Evolutionary conservation across 2,888 invertebrate genomes (phyloP).

Genomic region (Tuberolachnus salignus): DNA sequence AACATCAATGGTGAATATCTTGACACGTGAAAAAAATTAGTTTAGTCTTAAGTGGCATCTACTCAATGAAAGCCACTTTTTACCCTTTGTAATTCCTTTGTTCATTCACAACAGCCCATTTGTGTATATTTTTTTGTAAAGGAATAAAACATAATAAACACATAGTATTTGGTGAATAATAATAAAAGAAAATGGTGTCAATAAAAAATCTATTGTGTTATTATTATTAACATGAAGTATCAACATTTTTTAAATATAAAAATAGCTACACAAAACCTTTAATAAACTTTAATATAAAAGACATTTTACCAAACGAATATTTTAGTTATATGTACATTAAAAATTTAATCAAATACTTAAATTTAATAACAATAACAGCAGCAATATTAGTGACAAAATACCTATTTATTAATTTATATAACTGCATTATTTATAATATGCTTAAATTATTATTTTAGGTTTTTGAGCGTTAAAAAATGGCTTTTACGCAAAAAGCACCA

Average conservation of each 20-base stretch:
- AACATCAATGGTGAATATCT: slow-evolving; percentile 22
- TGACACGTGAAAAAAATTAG: slow-evolving; percentile 15
- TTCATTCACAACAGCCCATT: slow-evolving; percentile 4
- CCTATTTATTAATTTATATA: not conserved
- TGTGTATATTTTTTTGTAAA: not conserved
- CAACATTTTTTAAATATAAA: not conserved
- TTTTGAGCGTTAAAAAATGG: slow-evolving; percentile 98
- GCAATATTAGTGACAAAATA: not conserved
- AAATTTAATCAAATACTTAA: not conserved
- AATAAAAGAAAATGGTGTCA: not conserved
- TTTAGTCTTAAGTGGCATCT: slow-evolving; percentile 23
- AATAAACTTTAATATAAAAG: not conserved
- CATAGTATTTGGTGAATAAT: not conserved
- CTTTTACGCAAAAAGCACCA: slow-evolving; percentile 94
- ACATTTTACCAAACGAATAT: not conserved
- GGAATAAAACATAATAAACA: slow-evolving; percentile 35
- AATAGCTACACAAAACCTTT: not conserved
- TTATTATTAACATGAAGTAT: slow-evolving; percentile 25
- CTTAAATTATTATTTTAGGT: slow-evolving; percentile 69
- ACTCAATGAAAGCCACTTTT: slow-evolving; percentile 25
- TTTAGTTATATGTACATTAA: not conserved
- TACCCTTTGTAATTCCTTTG: slow-evolving; percentile 32
- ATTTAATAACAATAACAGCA: too few relatives aligned
- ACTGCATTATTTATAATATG: not conserved
- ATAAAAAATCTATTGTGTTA: slow-evolving; percentile 20